Evolutionary conservation across 2,888 invertebrate species (phyloP), one percentile per base, ranked within the genome.

Genomic region (Oxyteleia sp.): DNA sequence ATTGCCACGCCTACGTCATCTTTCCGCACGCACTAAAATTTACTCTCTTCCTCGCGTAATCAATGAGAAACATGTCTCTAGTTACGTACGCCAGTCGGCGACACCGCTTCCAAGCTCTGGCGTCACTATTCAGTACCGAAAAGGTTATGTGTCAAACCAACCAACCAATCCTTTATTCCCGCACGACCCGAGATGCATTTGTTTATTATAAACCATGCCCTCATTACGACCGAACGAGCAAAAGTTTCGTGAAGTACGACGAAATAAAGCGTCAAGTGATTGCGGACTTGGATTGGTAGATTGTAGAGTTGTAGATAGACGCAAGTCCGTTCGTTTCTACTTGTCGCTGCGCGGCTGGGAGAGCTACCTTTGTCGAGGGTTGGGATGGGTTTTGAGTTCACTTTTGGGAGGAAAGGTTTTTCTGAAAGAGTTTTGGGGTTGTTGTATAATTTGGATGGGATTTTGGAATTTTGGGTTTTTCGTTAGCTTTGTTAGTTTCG

Each of bases 41-140:
- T 92, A 91, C 93, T 91, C 92, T 93, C 93, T 93, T 93, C 92
- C 93, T 93, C 92, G 90, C 91, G 91, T 91, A 93, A 93, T 93
- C 93, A 92, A 93, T 93, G 93, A 90, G 90, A 81, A 81, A 83
- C 85, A 83, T 86, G 84, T 84, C 82, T 80, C 82, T 72, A 79
- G 84, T 72, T 78, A 78, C 84, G 84, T 74, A 82, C 85, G 84
- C 84, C 85, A 85, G 85, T 86, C 84, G 84, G 85, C 85, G 85
- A 86, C 85, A 84, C 85, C 84, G 82, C 85, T 80, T 84, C 61
- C 84, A 68, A 81, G 71, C 82, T 82, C 71, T 71, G 80, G 80
- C 80, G 57, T 79, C 80, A 53, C 71, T 63, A 47, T 82, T 57
- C 84, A 20, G 69, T 51, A 43, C 64, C 32, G 66, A 68, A 82